Evolutionary conservation across 2,797 vertebrate species (phyloP), one percentile per base, ranked within the genome.

Genomic region (Acrossocheilus wenchowensis): DNA sequence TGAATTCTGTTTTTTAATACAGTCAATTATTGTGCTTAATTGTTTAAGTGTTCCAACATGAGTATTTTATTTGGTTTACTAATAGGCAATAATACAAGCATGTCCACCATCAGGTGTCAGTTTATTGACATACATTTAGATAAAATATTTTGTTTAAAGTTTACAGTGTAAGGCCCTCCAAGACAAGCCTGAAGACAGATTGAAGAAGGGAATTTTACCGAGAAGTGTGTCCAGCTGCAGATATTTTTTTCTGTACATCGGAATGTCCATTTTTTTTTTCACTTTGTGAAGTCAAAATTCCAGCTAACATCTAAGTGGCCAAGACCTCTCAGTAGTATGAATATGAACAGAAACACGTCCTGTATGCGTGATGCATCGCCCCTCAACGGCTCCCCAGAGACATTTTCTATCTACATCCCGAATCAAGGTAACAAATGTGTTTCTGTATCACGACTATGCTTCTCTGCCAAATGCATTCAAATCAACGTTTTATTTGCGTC

Each of bases 401-500:
- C 90, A 87, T 89, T 85, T 88, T 83, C 60, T 78, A 86, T 84
- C 86, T 89, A 86, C 82, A 90, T 88, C 88, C 85, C 87, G 92
- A 94, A 92, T 92, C 92, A 84, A 91, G 78, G 66, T 92, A 79
- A 91, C 89, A 92, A 92, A 93, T 94, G 90, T 88, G 92, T 86
- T 89, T 89, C 73, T 81, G 68, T 41, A 78, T 88, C 88, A 90
- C 89, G 90, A 90, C 89, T 88, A 89, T 60, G 69, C 54, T 88
- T 78, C 87, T 79, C 57, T 88, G 86, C 83, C 84, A 91, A 82
- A 89, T 89, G 48, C 50, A 82, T 72, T 50, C 81, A 57, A 82
- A 82, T 26, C 80, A 57, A 14, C 1, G 26, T 60, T 83, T 83
- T 26, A 45, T 83, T 83, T 74, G 88, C 84, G 60, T 82, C 87